A percentile compares a stretch with the other conserved stretches of the same genome.
These are phyloP conservation scores for Galleria mellonella DNA, from an alignment of 1,140 invertebrate genomes.

Conservation along the genomic window DNA sequence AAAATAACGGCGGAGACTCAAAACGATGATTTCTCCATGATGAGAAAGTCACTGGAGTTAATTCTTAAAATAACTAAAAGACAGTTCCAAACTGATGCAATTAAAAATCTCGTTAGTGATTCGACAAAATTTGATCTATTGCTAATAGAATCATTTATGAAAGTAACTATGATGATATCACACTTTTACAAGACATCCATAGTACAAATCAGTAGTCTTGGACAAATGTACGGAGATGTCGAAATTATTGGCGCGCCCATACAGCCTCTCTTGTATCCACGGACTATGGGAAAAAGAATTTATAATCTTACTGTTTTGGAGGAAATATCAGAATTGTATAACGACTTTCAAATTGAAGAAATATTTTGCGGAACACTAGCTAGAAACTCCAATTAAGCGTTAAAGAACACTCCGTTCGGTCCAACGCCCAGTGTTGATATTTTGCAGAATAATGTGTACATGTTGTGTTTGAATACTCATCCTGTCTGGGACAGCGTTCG, in stretches of 20 bases:
- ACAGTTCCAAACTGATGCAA: no score
- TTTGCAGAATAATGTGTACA: slow-evolving; percentile 46
- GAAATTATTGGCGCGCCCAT: slow-evolving; percentile 16
- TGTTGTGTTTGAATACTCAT: slow-evolving; percentile 75
- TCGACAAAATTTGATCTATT: no score
- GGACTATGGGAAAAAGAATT: not conserved
- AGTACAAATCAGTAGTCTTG: slow-evolving; percentile 36
- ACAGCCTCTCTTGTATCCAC: slow-evolving; percentile 33
- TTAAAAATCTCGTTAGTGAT: no score
- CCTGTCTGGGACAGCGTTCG: slow-evolving; percentile 63
- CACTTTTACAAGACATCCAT: slow-evolving; percentile 30
- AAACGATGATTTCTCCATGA: no score
- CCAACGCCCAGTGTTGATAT: slow-evolving; percentile 37
- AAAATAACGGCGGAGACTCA: no score
- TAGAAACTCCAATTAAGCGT: not conserved
- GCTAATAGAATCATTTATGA: no score
- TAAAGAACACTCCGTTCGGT: slow-evolving; percentile 43
- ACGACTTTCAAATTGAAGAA: slow-evolving; percentile 2
- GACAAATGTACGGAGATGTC: slow-evolving; percentile 1
- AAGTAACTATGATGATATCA: slow-evolving; percentile 1
- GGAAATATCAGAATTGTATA: slow-evolving; percentile 14
- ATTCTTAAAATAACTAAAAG: no score
- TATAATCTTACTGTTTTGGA: slow-evolving; percentile 15
- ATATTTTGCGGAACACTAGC: not conserved
- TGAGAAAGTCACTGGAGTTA: no score